Conservation (phyloP, 2,797 vertebrate species). For the Tympanoctomys barrerae region DNA sequence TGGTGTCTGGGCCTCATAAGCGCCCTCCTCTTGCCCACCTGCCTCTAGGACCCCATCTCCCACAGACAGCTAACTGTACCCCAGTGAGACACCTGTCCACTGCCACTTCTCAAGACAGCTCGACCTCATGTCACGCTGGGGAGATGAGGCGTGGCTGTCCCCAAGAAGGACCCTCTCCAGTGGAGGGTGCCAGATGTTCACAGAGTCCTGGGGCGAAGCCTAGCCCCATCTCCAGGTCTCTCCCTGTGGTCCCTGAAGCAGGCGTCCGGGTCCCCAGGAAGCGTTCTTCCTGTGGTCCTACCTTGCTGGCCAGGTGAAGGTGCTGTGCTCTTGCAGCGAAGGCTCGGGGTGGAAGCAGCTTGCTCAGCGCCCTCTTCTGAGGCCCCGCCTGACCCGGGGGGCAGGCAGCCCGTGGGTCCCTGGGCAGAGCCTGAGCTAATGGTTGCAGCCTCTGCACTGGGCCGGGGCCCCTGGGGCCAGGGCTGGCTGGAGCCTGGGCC, state of each 20-base stretch:
- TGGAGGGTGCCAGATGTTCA: background rate
- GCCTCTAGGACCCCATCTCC: background rate
- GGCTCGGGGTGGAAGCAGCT: slow-evolving; percentile 66
- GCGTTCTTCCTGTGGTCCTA: background rate
- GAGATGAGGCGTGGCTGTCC: background rate
- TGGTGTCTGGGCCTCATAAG: accelerated
- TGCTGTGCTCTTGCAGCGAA: slow-evolving; percentile 69
- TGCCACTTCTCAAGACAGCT: background rate
- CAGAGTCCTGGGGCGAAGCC: background rate
- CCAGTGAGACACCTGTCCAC: background rate
- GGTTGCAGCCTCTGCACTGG: accelerated
- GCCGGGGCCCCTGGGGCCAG: background rate
- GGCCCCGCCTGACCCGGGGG: background rate
- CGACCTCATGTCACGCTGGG: accelerated
- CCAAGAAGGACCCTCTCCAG: background rate
- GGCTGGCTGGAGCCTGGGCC: background rate
- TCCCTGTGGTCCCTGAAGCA: accelerated
- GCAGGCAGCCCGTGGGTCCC: background rate
- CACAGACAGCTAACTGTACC: accelerated
- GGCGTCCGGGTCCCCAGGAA: accelerated
- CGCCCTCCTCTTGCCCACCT: background rate
- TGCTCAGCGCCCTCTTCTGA: slow-evolving; percentile 61
- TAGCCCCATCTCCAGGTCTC: background rate
- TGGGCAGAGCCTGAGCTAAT: background rate
- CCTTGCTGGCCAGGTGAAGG: slow-evolving; percentile 82